Evolutionary conservation across 2,888 invertebrate genomes (phyloP).

Genomic region (Cephus sareptanus): DNA sequence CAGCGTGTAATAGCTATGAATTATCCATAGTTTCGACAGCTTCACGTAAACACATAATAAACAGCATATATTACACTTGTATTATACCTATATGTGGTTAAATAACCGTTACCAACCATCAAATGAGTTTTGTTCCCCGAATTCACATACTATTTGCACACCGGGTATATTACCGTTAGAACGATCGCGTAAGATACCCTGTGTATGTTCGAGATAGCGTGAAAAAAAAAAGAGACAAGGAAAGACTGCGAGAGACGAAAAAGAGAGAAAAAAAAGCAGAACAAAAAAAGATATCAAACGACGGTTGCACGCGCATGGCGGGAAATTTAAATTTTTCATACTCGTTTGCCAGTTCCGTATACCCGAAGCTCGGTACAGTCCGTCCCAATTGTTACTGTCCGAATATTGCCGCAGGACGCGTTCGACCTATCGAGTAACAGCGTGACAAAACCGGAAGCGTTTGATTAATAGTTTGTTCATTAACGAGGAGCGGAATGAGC

Average conservation of each 20-base stretch:
- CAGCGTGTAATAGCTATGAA: no score
- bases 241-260: background rate
- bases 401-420: background rate
- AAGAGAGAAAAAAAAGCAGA: background rate
- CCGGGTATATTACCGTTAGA: background rate
- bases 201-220: background rate
- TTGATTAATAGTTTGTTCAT: conserved; percentile 43
- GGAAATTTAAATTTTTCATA: background rate
- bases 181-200: background rate
- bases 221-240: background rate
- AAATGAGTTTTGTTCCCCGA: background rate
- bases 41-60: no score
- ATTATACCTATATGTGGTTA: background rate
- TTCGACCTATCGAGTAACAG: conserved; percentile 1
- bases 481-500: conserved; percentile 29
- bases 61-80: no score
- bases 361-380: background rate
- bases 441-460: conserved; percentile 34
- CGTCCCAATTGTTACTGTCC: background rate
- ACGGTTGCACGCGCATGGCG: background rate
- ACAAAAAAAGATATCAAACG: background rate
- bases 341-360: background rate
- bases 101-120: background rate
- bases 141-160: background rate
- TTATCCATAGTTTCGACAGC: no score